Conservation (phyloP, 2,797 vertebrate species). For the Lithobates sylvaticus region DNA sequence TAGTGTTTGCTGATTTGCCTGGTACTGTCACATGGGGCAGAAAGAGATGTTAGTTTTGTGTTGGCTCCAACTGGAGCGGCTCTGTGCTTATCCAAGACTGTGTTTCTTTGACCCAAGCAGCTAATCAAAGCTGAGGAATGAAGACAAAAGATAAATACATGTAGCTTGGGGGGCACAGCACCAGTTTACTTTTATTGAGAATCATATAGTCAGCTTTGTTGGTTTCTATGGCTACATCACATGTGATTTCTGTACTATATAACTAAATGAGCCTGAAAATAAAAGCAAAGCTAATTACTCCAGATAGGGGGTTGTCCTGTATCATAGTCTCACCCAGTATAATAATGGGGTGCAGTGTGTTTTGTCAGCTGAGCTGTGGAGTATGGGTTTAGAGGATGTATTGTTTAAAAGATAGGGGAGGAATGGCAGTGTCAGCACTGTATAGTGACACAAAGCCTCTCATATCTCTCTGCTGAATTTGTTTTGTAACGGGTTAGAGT, state of each 20-base stretch:
- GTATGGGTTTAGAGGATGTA: background rate
- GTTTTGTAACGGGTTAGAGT: background rate
- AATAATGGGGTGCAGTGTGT: background rate
- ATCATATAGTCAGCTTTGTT: background rate
- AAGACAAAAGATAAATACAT: background rate
- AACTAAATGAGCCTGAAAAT: background rate
- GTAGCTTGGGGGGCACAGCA: background rate
- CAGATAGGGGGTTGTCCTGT: slow-evolving; percentile 16
- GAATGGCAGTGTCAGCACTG: slow-evolving; percentile 41
- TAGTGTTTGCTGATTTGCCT: no score
- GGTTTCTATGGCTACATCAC: background rate
- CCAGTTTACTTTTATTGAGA: no score
- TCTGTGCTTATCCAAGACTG: no score
- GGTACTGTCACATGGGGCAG: no score
- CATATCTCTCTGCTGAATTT: background rate
- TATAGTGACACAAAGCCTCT: background rate
- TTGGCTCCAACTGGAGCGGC: no score
- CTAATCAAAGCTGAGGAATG: no score
- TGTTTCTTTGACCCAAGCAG: no score
- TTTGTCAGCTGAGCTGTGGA: background rate
- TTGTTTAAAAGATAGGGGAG: background rate
- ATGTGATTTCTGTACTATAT: background rate
- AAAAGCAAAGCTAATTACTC: slow-evolving; percentile 20
- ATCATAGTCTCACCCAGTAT: background rate
- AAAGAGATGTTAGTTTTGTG: no score